phyloP scores from a whole-genome alignment of 2,797 vertebrate genomes.

The Danio jaintianensis region DNA sequence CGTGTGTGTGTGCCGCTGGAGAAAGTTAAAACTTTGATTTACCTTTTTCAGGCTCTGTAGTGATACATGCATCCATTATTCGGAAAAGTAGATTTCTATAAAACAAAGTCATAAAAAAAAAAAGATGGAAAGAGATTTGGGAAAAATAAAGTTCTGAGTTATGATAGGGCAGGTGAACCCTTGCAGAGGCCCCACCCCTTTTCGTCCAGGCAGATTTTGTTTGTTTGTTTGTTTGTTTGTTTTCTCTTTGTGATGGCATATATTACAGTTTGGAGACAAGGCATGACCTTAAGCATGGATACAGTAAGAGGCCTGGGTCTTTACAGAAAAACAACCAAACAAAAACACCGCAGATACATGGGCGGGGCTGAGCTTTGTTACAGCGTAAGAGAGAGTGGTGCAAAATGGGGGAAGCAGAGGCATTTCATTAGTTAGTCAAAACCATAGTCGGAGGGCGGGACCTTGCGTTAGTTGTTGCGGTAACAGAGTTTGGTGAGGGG shows the following conservation, averaged over 20 bases:
- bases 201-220: slow-evolving; percentile 27
- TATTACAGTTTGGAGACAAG: slow-evolving; percentile 78
- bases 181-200: slow-evolving; percentile 59
- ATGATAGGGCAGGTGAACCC: slow-evolving; percentile 73
- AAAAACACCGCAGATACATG: slow-evolving; percentile 55
- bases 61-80: slow-evolving; percentile 83
- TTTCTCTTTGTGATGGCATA: slow-evolving; percentile 54
- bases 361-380: slow-evolving; percentile 60
- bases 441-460: slow-evolving; percentile 64
- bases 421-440: slow-evolving; percentile 75
- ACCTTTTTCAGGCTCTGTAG: slow-evolving; percentile 71
- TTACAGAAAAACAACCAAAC: slow-evolving; percentile 67
- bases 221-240: not conserved
- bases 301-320: slow-evolving; percentile 74
- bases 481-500: slow-evolving; percentile 65
- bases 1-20: slow-evolving; percentile 56
- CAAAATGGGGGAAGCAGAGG: slow-evolving; percentile 64
- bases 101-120: slow-evolving; percentile 74
- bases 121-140: slow-evolving; percentile 78
- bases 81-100: slow-evolving; percentile 68
- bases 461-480: slow-evolving; percentile 87
- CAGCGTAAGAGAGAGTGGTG: slow-evolving; percentile 64
- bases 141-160: slow-evolving; percentile 82
- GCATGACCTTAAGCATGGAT: slow-evolving; percentile 66
- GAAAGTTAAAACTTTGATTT: slow-evolving; percentile 57